Percentiles rank a stretch among this genome's conserved stretches.
phyloP scores from a whole-genome alignment of 2,113 vertebrate species.

The Coracopsis vasa region DNA sequence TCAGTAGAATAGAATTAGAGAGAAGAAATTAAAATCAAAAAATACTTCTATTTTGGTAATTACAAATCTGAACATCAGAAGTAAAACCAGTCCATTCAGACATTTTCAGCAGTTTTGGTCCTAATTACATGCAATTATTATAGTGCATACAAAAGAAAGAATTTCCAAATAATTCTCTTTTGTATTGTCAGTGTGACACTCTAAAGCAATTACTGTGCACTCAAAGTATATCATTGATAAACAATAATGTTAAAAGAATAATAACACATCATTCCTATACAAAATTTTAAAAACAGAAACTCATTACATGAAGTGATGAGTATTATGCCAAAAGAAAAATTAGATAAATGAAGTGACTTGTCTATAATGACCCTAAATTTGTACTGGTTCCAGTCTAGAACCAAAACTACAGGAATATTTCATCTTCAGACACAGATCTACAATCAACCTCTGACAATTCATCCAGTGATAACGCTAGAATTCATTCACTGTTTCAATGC shows the following conservation, averaged over 20 bases:
- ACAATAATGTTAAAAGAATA: neutral
- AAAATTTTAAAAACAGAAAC: neutral
- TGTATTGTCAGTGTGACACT: neutral
- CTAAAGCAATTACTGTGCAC: neutral
- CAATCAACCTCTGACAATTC: neutral
- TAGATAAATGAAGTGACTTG: neutral
- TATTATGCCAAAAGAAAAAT: neutral
- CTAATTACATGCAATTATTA: neutral
- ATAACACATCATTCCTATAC: neutral
- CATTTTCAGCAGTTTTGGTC: neutral
- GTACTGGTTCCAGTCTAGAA: neutral
- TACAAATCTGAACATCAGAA: neutral
- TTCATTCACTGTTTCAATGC: neutral
- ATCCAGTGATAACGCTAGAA: neutral
- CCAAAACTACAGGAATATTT: neutral
- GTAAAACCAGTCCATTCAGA: neutral
- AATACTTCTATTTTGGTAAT: neutral
- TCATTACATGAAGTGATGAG: rapidly evolving
- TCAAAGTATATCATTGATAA: neutral
- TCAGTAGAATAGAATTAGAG: neutral
- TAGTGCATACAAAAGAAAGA: neutral
- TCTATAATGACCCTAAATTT: neutral
- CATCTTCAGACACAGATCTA: neutral
- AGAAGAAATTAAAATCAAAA: neutral
- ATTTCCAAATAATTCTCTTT: neutral